A percentile compares a stretch with the other conserved stretches of the same genome.
Conservation (phyloP, 2,888 invertebrate genomes). For the Thyatira batis region DNA sequence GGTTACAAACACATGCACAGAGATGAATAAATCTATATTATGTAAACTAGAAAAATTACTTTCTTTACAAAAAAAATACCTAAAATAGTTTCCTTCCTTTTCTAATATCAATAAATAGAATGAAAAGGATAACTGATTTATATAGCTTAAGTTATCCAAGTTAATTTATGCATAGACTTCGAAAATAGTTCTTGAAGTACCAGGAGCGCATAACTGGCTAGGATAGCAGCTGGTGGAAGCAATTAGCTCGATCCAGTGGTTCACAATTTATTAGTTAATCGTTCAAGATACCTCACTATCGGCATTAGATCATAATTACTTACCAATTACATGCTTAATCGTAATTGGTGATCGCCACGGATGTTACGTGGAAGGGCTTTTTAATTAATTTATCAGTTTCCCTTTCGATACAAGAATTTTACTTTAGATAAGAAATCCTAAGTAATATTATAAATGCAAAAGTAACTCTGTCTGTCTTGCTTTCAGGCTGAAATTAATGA, state of each 20-base stretch:
- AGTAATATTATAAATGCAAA: no score
- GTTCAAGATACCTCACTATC: slow-evolving; percentile 2
- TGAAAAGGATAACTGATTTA: background rate
- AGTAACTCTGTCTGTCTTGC: no score
- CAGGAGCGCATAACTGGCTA: slow-evolving; percentile 27
- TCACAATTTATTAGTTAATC: slow-evolving; percentile 29
- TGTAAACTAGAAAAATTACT: no score
- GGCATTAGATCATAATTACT: slow-evolving; percentile 8
- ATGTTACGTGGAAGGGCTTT: background rate
- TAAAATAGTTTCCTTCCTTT: no score
- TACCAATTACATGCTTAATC: background rate
- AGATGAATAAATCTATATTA: no score
- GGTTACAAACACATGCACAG: no score
- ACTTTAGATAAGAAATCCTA: no score
- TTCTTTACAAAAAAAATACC: no score
- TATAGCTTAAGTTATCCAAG: background rate
- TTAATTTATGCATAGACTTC: background rate
- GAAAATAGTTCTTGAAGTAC: slow-evolving; percentile 3
- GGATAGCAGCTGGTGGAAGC: slow-evolving; percentile 23
- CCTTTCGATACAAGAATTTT: no score
- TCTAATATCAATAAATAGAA: no score
- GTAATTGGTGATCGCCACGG: background rate
- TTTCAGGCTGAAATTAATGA: no score
- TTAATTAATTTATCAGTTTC: background rate
- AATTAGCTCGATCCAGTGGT: slow-evolving; percentile 27